phyloP scores from a whole-genome alignment of 1,140 invertebrate species.

The Drosophila arawakana region DNA sequence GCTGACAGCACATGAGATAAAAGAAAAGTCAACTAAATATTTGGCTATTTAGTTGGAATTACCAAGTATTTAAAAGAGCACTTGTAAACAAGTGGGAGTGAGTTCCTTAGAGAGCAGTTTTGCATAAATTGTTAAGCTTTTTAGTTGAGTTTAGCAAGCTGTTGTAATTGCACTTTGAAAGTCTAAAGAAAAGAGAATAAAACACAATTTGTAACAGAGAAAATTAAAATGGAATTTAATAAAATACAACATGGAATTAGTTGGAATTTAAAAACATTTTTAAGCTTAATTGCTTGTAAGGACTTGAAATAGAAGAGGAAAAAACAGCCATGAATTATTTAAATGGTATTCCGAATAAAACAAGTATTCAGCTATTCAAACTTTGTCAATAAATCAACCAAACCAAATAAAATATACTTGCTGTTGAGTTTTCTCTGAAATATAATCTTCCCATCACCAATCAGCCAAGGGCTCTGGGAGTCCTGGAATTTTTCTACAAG shows the following conservation, averaged over 20 bases:
- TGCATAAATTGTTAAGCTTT: too few relatives aligned
- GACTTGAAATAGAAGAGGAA: too few relatives aligned
- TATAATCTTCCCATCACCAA: not conserved
- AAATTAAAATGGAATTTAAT: too few relatives aligned
- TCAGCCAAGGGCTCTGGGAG: not conserved
- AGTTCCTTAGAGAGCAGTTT: not conserved
- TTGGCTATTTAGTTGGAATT: slow-evolving; percentile 11
- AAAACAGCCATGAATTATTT: too few relatives aligned
- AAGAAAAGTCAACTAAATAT: not conserved
- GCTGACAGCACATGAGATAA: slow-evolving; percentile 16
- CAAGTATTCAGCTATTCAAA: too few relatives aligned
- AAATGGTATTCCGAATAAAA: too few relatives aligned
- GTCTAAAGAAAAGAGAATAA: not conserved
- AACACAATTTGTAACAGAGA: not conserved
- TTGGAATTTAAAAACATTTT: too few relatives aligned
- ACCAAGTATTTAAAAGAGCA: slow-evolving; percentile 5
- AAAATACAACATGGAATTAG: too few relatives aligned
- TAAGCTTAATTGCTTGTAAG: too few relatives aligned
- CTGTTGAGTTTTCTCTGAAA: not conserved
- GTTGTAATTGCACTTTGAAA: not conserved
- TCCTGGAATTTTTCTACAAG: slow-evolving; percentile 3
- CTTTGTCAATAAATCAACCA: too few relatives aligned
- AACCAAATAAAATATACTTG: not conserved
- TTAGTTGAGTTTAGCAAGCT: not conserved
- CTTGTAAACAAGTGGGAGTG: not conserved